These are phyloP conservation scores for Hippocampus zosterae DNA, from an alignment of 2,113 vertebrate genomes.

Conservation along the genomic window DNA sequence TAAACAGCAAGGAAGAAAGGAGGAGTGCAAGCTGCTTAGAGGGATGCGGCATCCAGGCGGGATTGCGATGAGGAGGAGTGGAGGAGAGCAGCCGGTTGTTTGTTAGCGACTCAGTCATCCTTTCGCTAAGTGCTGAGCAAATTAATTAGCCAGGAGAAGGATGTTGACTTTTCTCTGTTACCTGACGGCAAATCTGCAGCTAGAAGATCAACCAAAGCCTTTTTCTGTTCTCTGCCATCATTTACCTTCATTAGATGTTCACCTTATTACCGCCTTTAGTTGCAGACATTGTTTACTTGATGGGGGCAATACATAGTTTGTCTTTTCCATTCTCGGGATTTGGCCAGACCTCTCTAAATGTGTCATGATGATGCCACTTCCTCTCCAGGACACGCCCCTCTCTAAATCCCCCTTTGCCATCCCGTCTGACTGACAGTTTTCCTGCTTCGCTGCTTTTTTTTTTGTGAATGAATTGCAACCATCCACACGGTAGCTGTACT, in stretches of 20 bases:
- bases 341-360: slow-evolving; percentile 47
- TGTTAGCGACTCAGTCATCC: slow-evolving; percentile 36
- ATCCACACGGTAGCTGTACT: background rate
- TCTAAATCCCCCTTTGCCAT: background rate
- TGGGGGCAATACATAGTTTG: slow-evolving; percentile 46
- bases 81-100: slow-evolving; percentile 38
- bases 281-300: slow-evolving; percentile 30
- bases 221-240: background rate
- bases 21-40: background rate
- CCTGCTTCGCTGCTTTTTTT: background rate
- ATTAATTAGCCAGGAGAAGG: slow-evolving; percentile 47
- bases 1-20: slow-evolving; percentile 14
- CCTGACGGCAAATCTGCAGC: slow-evolving; percentile 10
- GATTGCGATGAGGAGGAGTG: slow-evolving; percentile 15
- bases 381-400: background rate
- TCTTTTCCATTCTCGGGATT: slow-evolving; percentile 7
- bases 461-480: background rate
- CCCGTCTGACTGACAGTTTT: background rate
- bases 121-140: slow-evolving; percentile 37
- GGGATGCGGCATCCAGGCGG: no score
- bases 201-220: background rate
- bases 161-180: slow-evolving; percentile 49
- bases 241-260: background rate
- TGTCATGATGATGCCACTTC: slow-evolving; percentile 53
- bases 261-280: slow-evolving; percentile 28